Percentiles rank a stretch among this genome's conserved stretches.
Conservation (phyloP, 2,888 invertebrate genomes). For the Lithophane ornitopus region DNA sequence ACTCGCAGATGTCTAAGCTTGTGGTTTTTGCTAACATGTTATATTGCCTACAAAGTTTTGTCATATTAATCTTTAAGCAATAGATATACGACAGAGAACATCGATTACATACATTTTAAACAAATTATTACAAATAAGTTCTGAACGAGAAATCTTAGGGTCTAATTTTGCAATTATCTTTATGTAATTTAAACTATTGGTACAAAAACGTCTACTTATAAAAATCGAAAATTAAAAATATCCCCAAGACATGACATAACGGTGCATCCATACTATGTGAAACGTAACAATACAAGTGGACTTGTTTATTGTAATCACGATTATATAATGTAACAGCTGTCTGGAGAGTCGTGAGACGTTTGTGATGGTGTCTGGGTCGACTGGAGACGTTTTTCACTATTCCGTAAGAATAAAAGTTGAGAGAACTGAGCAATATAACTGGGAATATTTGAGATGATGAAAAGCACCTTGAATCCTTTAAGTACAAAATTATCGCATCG, state of each 20-base stretch:
- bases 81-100: neutral
- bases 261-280: constrained; percentile 49
- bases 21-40: too few relatives aligned
- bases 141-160: neutral
- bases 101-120: neutral
- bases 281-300: constrained; percentile 44
- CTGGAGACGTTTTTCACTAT: constrained; percentile 18
- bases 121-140: neutral
- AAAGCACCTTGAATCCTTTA: neutral
- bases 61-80: neutral
- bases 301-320: constrained; percentile 66
- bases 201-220: neutral
- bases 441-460: neutral
- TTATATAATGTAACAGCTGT: constrained; percentile 60
- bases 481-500: neutral
- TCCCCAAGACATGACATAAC: constrained; percentile 31
- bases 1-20: too few relatives aligned
- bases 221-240: neutral
- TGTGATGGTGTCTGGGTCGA: constrained; percentile 45
- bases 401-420: constrained; percentile 22
- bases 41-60: too few relatives aligned
- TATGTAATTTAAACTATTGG: neutral
- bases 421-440: neutral
- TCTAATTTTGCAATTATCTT: neutral
- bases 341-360: constrained; percentile 57